A percentile compares a stretch with the other conserved stretches of the same genome.
Conservation (phyloP, 2,797 vertebrate species). For the Diglossa cyanea region DNA sequence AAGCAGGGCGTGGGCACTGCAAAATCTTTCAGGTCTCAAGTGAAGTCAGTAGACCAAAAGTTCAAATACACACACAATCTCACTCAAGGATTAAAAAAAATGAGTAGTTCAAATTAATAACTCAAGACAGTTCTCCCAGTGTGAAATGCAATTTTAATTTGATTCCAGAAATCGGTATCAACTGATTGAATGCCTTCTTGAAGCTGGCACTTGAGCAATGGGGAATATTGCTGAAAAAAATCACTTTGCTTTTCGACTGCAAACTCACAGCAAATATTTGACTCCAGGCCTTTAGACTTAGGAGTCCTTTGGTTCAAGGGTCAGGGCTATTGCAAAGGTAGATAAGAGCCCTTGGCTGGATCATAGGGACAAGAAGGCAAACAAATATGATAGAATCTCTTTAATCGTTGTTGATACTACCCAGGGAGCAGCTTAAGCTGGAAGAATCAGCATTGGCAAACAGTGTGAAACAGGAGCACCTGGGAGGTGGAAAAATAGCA, state of each 20-base stretch:
- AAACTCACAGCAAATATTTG: constrained; percentile 21
- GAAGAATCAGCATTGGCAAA: constrained; percentile 11
- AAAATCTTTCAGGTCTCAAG: not conserved
- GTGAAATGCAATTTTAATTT: not conserved
- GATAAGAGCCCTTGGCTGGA: not conserved
- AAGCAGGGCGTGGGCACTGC: not conserved
- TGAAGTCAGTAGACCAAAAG: not conserved
- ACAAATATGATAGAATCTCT: not conserved
- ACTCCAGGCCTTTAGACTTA: not conserved
- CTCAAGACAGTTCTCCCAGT: not conserved
- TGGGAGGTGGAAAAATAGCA: not conserved
- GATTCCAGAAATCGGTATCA: not conserved
- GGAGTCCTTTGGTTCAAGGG: not conserved
- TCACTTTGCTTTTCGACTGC: not conserved
- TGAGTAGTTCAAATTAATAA: not conserved
- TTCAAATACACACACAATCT: not conserved
- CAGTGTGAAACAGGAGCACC: not conserved
- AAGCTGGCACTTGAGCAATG: not conserved
- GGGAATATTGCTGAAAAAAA: not conserved
- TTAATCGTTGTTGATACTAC: not conserved
- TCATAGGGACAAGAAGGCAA: not conserved
- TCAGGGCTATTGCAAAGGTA: not conserved
- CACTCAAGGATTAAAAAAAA: not conserved
- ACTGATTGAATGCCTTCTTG: not conserved
- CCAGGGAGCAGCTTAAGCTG: not conserved